Evolutionary conservation across 2,113 vertebrate genomes (phyloP).

Genomic region (Barnardius zonarius): DNA sequence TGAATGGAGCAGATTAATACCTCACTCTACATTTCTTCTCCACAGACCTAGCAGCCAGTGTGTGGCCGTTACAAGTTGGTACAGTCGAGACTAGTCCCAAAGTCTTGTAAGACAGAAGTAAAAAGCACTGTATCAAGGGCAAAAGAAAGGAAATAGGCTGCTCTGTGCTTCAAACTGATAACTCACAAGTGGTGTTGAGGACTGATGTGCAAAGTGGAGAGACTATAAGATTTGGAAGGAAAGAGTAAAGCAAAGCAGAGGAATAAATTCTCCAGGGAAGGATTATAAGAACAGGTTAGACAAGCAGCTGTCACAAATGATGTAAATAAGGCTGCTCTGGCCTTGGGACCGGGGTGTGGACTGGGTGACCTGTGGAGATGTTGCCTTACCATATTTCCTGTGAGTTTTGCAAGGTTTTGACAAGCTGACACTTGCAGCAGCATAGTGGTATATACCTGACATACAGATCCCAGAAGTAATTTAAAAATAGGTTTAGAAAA

Average conservation of each 20-base stretch:
- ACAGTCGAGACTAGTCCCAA: not conserved
- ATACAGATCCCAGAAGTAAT: slow-evolving; percentile 47
- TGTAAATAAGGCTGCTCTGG: not conserved
- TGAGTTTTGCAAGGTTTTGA: not conserved
- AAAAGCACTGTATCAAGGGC: not conserved
- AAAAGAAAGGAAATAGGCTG: not conserved
- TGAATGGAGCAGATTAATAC: not conserved
- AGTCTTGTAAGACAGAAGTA: not conserved
- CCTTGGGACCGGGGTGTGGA: not conserved
- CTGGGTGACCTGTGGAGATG: not conserved
- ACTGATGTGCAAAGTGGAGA: not conserved
- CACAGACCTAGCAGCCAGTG: not conserved
- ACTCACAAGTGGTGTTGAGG: not conserved
- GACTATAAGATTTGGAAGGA: not conserved
- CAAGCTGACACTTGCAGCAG: not conserved
- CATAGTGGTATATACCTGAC: slow-evolving; percentile 61
- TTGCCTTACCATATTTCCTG: not conserved
- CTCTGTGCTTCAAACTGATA: not conserved
- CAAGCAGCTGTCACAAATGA: not conserved
- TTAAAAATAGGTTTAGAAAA: slow-evolving; percentile 74
- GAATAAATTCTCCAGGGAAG: not conserved
- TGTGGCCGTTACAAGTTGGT: not conserved
- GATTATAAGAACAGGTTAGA: not conserved
- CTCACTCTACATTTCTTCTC: fast-evolving
- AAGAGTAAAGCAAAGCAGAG: not conserved